These are phyloP conservation scores for Phycodurus eques DNA, from an alignment of 2,113 vertebrate species.

Conservation along the genomic window DNA sequence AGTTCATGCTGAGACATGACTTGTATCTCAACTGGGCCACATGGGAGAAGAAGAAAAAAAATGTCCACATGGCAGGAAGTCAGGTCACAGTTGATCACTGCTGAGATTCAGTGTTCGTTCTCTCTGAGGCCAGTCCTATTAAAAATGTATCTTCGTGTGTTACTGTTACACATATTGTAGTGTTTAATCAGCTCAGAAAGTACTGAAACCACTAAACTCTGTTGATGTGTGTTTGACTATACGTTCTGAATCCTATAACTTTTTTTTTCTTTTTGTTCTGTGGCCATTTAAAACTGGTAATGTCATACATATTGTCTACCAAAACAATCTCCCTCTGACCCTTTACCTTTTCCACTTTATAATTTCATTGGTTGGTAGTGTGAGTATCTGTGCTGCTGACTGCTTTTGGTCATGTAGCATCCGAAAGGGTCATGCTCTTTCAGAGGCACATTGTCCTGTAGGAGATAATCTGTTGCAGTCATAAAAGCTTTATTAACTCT, in stretches of 20 bases:
- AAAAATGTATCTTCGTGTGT: slow-evolving; percentile 43
- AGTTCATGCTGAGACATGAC: neutral
- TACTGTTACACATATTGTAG: slow-evolving; percentile 23
- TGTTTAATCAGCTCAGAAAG: slow-evolving; percentile 18
- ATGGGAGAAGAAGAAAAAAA: neutral
- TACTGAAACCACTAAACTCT: too few relatives aligned
- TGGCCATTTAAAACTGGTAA: too few relatives aligned
- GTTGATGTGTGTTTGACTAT: too few relatives aligned
- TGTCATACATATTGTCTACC: neutral
- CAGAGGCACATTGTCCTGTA: too few relatives aligned
- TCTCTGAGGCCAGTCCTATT: slow-evolving; percentile 35
- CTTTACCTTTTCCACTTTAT: neutral
- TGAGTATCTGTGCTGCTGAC: neutral
- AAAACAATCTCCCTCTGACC: neutral
- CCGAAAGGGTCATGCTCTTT: too few relatives aligned
- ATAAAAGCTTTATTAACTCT: too few relatives aligned
- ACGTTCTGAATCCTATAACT: too few relatives aligned
- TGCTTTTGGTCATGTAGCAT: neutral
- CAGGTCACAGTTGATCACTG: slow-evolving; percentile 35
- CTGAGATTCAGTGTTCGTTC: slow-evolving; percentile 25
- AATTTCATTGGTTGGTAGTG: neutral
- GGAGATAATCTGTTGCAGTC: too few relatives aligned
- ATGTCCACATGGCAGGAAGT: neutral
- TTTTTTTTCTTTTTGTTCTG: too few relatives aligned
- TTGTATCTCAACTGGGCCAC: neutral